Conservation (phyloP, 1,140 invertebrate genomes). For the Drosophila lowei region DNA sequence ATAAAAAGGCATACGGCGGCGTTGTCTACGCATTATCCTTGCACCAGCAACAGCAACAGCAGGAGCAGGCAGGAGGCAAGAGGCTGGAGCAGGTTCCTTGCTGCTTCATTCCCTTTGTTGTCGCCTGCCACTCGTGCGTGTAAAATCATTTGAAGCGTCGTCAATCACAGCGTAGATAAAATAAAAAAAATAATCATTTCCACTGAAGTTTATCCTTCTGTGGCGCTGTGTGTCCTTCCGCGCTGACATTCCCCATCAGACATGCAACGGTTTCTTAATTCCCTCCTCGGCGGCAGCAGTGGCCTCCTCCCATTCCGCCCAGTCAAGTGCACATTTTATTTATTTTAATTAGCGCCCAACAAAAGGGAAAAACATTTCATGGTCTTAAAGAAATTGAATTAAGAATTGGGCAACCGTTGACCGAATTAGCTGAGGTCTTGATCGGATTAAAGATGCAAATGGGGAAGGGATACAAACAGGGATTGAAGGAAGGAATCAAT, state of each 20-base stretch:
- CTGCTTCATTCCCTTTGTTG: constrained; percentile 34
- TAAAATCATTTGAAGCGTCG: constrained; percentile 79
- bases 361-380: constrained; percentile 25
- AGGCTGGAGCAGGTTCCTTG: constrained; percentile 31
- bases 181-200: constrained; percentile 55
- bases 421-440: constrained; percentile 9
- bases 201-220: constrained; percentile 43
- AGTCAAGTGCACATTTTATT: constrained; percentile 71
- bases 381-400: constrained; percentile 56
- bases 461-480: neutral
- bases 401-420: neutral
- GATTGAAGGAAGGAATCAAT: neutral
- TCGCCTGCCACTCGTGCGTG: constrained; percentile 67
- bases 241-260: constrained; percentile 71
- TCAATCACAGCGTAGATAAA: constrained; percentile 69
- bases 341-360: constrained; percentile 71
- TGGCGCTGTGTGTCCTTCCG: constrained; percentile 4
- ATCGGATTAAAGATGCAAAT: constrained; percentile 54
- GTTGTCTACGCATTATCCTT: constrained; percentile 68
- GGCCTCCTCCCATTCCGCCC: too few species aligned
- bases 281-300: neutral
- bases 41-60: constrained; percentile 1
- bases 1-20: constrained; percentile 47
- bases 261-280: constrained; percentile 68
- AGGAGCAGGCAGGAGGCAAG: too few species aligned